Percentiles rank a stretch among this genome's conserved stretches.
phyloP scores from a whole-genome alignment of 2,113 vertebrate genomes.

The Capreolus pygargus region DNA sequence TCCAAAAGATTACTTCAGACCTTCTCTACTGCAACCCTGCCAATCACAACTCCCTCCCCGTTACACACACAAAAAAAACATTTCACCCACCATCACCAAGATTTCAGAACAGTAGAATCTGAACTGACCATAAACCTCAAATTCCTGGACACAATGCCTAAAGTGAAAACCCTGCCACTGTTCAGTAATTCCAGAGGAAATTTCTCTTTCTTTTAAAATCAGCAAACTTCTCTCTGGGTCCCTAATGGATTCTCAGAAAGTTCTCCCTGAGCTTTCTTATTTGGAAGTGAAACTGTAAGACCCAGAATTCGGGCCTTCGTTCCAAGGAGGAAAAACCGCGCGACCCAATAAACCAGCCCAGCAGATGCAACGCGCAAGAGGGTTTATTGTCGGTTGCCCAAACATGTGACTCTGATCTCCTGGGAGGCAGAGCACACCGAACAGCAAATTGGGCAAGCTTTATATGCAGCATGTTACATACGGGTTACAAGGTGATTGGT shows the following conservation, averaged over 20 bases:
- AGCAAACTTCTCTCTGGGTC: neutral
- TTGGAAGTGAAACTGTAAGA: slow-evolving; percentile 19
- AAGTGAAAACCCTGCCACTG: neutral
- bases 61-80: neutral
- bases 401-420: no score
- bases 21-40: neutral
- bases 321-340: no score
- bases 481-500: no score
- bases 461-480: no score
- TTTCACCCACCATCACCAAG: neutral
- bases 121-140: neutral
- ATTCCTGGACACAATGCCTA: neutral
- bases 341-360: no score
- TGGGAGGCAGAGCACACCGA: no score
- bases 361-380: no score
- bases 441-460: no score
- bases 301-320: no score
- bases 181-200: neutral
- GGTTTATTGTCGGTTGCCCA: no score
- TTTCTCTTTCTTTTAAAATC: neutral
- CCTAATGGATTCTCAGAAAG: neutral
- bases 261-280: neutral
- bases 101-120: neutral
- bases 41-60: neutral
- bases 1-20: neutral